phyloP scores from a whole-genome alignment of 1,140 invertebrate species.

The Drosophila virilis region DNA sequence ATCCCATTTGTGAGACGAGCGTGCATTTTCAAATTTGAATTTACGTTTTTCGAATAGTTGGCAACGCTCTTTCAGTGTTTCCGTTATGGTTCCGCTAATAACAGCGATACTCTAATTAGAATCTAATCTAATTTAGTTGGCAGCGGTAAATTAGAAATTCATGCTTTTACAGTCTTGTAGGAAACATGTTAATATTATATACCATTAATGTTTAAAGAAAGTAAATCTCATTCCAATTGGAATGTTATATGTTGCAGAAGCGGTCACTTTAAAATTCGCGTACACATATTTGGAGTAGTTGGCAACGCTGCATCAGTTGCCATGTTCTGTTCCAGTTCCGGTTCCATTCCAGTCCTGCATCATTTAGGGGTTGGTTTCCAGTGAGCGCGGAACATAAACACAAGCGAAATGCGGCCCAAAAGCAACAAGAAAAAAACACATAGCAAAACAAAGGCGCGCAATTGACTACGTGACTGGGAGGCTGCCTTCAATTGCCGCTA shows the following conservation, averaged over 20 bases:
- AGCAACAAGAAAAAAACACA: slow-evolving; percentile 24
- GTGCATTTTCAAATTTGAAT: not conserved
- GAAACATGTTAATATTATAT: too few relatives aligned
- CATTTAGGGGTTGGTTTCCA: slow-evolving; percentile 58
- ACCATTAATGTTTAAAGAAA: too few relatives aligned
- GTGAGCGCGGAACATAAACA: slow-evolving; percentile 46
- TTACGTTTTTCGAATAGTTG: not conserved
- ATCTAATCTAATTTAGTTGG: too few relatives aligned
- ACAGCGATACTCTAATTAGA: too few relatives aligned
- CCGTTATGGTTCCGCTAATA: not conserved
- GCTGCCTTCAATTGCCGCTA: slow-evolving; percentile 31
- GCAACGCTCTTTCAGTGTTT: not conserved
- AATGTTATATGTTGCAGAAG: not conserved
- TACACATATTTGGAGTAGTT: slow-evolving; percentile 21
- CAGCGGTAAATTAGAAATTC: too few relatives aligned
- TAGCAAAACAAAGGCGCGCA: slow-evolving; percentile 69
- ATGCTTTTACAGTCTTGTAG: too few relatives aligned
- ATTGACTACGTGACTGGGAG: slow-evolving; percentile 72
- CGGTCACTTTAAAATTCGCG: not conserved
- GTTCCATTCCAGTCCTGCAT: too few relatives aligned
- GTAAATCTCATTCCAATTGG: not conserved
- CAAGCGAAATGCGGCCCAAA: slow-evolving; percentile 32
- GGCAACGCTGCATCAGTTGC: slow-evolving; percentile 36
- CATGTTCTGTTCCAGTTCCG: slow-evolving; percentile 20
- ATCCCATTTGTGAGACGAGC: not conserved